A percentile compares a stretch with the other conserved stretches of the same genome.
Evolutionary conservation across 2,888 invertebrate genomes (phyloP).

Genomic region (Agelastica alni): DNA sequence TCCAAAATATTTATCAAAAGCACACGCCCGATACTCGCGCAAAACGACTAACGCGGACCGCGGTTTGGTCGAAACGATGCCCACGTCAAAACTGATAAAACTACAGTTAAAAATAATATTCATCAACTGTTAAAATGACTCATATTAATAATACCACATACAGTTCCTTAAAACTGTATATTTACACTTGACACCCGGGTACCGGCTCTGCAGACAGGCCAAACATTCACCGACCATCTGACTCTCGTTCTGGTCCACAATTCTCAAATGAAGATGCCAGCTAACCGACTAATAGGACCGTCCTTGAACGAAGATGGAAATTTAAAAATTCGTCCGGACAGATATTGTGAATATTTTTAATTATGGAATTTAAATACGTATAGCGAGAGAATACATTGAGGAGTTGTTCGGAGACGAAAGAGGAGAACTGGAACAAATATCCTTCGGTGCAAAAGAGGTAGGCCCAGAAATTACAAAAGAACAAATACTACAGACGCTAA

Average conservation of each 20-base stretch:
- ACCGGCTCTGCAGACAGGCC: constrained; percentile 4
- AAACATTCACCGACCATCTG: constrained; percentile 13
- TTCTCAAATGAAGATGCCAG: constrained; percentile 14
- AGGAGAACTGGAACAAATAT: too few species aligned
- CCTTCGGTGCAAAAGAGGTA: too few species aligned
- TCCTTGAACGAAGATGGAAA: not conserved
- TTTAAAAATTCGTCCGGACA: not conserved
- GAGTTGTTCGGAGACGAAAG: too few species aligned
- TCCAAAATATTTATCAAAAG: constrained; percentile 1
- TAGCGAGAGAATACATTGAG: too few species aligned
- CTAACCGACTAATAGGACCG: not conserved
- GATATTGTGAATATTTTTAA: too few species aligned
- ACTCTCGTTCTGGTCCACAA: constrained; percentile 8
- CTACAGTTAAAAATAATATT: constrained; percentile 24
- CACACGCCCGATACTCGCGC: not conserved
- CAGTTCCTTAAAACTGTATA: constrained; percentile 26
- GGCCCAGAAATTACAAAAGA: too few species aligned
- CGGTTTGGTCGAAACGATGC: not conserved
- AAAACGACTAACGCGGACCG: not conserved
- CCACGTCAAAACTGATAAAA: constrained; percentile 25
- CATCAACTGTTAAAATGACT: constrained; percentile 25
- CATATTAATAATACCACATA: constrained; percentile 24
- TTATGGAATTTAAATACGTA: too few species aligned
- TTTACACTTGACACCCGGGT: constrained; percentile 13
- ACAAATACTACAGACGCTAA: too few species aligned